Percentiles rank a stretch among this genome's conserved stretches.
These are phyloP conservation scores for Myotis myotis DNA, from an alignment of 2,797 vertebrate genomes.

Conservation along the genomic window DNA sequence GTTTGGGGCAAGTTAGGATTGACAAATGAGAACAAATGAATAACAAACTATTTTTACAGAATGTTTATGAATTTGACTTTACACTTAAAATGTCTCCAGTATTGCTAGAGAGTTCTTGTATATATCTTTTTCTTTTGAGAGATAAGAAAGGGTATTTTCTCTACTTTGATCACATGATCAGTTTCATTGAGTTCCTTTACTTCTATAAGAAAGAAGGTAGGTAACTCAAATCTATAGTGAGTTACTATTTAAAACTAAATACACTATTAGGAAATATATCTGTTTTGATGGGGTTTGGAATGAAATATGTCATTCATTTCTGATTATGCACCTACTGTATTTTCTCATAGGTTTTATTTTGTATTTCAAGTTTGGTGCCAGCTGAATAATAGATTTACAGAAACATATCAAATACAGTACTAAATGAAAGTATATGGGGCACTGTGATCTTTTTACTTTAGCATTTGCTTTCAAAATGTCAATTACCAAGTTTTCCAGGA, in stretches of 20 bases:
- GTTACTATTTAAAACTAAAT: neutral
- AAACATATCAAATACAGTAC: neutral
- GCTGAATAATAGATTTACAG: constrained; percentile 16
- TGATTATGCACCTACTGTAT: neutral
- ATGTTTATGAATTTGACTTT: neutral
- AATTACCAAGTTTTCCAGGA: constrained; percentile 1
- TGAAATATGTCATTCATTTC: neutral
- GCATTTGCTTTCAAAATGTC: constrained; percentile 39
- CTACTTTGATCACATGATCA: neutral
- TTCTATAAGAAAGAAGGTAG: constrained; percentile 30
- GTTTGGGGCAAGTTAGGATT: neutral
- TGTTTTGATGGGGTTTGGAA: neutral
- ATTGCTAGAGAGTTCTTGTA: neutral
- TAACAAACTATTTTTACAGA: neutral
- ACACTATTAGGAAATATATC: neutral
- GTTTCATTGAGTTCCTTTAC: constrained; percentile 27
- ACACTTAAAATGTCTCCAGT: neutral
- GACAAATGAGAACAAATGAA: neutral
- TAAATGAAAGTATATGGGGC: neutral
- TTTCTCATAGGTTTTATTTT: constrained; percentile 41
- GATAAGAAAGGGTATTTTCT: neutral
- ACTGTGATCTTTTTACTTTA: neutral
- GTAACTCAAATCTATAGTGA: constrained; percentile 15
- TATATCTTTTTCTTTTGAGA: neutral
- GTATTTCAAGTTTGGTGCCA: neutral